Percentiles rank a stretch among this genome's conserved stretches.
Evolutionary conservation across 2,888 invertebrate genomes (phyloP).

Genomic region (Drosophila fungiperda): DNA sequence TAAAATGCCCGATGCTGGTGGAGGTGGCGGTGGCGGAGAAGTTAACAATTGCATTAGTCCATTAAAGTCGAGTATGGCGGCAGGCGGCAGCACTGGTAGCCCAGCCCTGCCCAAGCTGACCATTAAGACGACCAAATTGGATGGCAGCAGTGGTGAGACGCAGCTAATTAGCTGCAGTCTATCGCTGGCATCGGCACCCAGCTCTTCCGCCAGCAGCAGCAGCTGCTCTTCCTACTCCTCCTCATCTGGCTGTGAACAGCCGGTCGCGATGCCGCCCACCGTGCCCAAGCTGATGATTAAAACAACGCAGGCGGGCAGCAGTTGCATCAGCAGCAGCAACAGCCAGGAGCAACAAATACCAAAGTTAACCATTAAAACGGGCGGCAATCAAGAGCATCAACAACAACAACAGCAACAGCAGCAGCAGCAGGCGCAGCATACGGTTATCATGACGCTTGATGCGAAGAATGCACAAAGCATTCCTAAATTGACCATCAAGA

Average conservation of each 20-base stretch:
- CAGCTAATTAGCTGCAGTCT: constrained; percentile 78
- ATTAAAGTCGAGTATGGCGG: constrained; percentile 43
- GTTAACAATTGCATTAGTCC: constrained; percentile 46
- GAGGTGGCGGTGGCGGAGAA: constrained; percentile 6
- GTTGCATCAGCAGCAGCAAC: constrained; percentile 68
- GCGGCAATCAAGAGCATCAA: constrained; percentile 45
- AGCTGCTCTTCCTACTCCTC: constrained; percentile 58
- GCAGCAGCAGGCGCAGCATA: constrained; percentile 75
- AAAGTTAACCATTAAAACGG: constrained; percentile 86
- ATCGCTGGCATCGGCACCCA: constrained; percentile 76
- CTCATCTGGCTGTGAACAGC: constrained; percentile 81
- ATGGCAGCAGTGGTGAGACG: constrained; percentile 80
- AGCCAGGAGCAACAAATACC: constrained; percentile 73
- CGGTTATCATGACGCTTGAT: constrained; percentile 85
- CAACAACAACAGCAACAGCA: constrained; percentile 20
- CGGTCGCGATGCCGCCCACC: constrained; percentile 77
- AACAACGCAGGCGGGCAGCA: constrained; percentile 81
- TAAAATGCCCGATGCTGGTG: constrained; percentile 79
- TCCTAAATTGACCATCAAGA: constrained; percentile 84
- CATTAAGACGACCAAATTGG: constrained; percentile 86
- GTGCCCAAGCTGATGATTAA: constrained; percentile 88
- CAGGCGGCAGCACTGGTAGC: constrained; percentile 2
- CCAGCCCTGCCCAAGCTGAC: constrained; percentile 87
- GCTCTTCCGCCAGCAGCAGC: constrained; percentile 83
- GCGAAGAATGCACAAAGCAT: constrained; percentile 82